Percentiles rank a stretch among this genome's conserved stretches.
Evolutionary conservation across 1,140 invertebrate species (phyloP).

Genomic region (Diabrotica virgifera): DNA sequence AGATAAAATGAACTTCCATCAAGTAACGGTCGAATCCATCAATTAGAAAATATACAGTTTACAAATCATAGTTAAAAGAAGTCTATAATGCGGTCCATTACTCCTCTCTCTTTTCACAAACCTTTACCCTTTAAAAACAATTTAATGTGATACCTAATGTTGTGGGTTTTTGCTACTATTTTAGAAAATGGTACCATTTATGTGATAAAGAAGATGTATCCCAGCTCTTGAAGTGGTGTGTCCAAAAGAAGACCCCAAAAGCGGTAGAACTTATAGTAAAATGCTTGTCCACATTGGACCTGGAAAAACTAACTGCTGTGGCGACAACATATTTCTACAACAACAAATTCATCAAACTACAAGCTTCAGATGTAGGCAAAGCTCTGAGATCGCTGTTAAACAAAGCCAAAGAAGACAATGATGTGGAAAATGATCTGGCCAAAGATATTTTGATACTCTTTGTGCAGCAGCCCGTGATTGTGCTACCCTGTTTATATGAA

Average conservation of each 20-base stretch:
- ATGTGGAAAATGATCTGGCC: conserved; percentile 21
- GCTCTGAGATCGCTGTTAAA: conserved; percentile 34
- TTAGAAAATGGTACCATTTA: conserved; percentile 32
- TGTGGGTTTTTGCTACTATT: not conserved
- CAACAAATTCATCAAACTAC: conserved; percentile 32
- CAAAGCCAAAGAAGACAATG: conserved; percentile 32
- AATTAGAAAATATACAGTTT: too few relatives aligned
- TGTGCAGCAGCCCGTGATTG: conserved; percentile 35
- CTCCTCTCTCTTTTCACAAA: too few relatives aligned
- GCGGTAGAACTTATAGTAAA: conserved; percentile 35
- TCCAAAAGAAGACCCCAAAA: conserved; percentile 21
- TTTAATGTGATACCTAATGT: not conserved
- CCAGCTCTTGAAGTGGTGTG: conserved; percentile 28
- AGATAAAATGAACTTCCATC: too few relatives aligned
- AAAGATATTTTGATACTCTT: conserved; percentile 38
- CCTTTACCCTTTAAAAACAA: too few relatives aligned
- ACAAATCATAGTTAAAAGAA: too few relatives aligned
- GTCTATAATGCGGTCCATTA: too few relatives aligned
- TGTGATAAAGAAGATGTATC: conserved; percentile 36
- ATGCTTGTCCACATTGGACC: conserved; percentile 35
- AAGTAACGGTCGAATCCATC: too few relatives aligned
- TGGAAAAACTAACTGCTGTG: conserved; percentile 29
- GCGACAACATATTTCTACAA: conserved; percentile 32
- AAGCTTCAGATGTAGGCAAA: conserved; percentile 21
- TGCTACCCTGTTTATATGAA: conserved; percentile 31